A percentile compares a stretch with the other conserved stretches of the same genome.
These are phyloP conservation scores for Hymenopus coronatus DNA, from an alignment of 2,888 invertebrate genomes.

Conservation along the genomic window DNA sequence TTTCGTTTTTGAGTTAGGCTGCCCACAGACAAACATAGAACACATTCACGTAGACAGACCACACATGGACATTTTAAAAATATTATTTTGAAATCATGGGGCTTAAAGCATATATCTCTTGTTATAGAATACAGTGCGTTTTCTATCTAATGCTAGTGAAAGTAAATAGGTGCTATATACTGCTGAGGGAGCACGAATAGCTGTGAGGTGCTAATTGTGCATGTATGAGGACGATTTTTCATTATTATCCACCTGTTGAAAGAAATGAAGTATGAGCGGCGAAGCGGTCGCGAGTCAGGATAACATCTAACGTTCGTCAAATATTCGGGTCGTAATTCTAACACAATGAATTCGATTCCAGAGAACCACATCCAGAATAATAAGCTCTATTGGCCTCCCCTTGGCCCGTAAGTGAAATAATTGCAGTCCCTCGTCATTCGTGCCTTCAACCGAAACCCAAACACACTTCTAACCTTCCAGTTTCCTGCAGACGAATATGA, in stretches of 20 bases:
- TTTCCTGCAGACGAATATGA: background rate
- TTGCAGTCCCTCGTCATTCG: background rate
- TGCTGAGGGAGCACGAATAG: background rate
- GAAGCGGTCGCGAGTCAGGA: background rate
- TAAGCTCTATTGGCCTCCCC: background rate
- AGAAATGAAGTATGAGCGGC: background rate
- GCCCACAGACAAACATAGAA: too few species aligned
- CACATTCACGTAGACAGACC: too few species aligned
- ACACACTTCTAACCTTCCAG: background rate
- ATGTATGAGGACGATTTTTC: background rate
- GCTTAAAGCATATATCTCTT: too few species aligned
- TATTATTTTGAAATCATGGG: too few species aligned
- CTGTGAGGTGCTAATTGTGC: background rate
- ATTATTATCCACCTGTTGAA: background rate
- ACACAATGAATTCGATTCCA: background rate
- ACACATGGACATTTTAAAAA: too few species aligned
- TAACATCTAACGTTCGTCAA: background rate
- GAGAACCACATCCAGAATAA: background rate
- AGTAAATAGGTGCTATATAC: too few species aligned
- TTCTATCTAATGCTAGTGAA: too few species aligned
- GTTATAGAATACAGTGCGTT: too few species aligned
- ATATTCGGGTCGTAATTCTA: background rate
- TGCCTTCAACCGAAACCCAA: background rate
- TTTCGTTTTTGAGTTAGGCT: too few species aligned
- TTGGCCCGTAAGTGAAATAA: background rate